Evolutionary conservation across 2,888 invertebrate genomes (phyloP).

Genomic region (Macrosoma leucophasiata): DNA sequence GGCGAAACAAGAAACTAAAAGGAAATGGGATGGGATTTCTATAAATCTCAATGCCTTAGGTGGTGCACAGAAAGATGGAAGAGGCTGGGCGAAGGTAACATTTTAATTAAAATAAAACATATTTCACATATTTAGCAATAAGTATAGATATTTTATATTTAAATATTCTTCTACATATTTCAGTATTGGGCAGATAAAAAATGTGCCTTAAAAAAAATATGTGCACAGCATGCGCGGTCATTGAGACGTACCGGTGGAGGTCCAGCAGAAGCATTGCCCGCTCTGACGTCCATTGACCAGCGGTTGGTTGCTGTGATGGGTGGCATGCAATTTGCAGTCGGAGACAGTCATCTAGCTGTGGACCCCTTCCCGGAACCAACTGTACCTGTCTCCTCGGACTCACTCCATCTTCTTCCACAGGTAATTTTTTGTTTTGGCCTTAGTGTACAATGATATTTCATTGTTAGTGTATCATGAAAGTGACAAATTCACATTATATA

Average conservation of each 20-base stretch:
- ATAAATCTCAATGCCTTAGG: conserved; percentile 10
- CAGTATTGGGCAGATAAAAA: conserved; percentile 1
- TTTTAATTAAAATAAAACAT: not conserved
- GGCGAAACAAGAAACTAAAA: conserved; percentile 4
- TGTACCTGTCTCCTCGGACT: no score
- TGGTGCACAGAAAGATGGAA: conserved; percentile 14
- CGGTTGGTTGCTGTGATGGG: not conserved
- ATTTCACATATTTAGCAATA: not conserved
- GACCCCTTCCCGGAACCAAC: no score
- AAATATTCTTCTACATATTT: no score
- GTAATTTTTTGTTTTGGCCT: no score
- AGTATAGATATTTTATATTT: not conserved
- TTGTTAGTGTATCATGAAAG: no score
- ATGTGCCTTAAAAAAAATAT: not conserved
- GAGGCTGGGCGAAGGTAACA: conserved; percentile 1
- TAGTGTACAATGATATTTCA: no score
- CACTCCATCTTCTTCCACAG: no score
- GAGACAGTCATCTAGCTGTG: no score
- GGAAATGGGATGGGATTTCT: conserved; percentile 3
- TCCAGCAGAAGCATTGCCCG: not conserved
- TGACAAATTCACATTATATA: no score
- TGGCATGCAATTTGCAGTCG: not conserved
- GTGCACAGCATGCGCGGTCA: not conserved
- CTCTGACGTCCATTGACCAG: not conserved
- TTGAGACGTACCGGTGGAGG: not conserved